Evolutionary conservation across 2,113 vertebrate genomes (phyloP).

Genomic region (Octodon degus): DNA sequence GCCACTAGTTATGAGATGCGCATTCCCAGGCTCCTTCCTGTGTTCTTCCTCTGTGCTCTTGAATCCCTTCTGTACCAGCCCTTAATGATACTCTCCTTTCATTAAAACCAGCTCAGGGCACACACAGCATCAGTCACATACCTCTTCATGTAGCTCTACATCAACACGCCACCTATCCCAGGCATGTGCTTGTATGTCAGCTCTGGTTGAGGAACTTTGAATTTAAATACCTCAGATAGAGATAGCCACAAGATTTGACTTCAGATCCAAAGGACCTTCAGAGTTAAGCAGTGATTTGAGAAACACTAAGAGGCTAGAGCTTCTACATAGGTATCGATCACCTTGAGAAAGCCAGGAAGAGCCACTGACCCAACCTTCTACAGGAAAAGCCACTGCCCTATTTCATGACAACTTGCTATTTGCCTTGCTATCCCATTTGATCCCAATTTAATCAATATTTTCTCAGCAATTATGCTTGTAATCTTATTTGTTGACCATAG

Average conservation of each 20-base stretch:
- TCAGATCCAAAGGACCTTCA: background rate
- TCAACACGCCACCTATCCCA: background rate
- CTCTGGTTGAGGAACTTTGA: background rate
- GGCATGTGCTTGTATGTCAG: background rate
- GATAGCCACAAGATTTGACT: conserved; percentile 30
- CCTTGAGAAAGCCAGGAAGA: background rate
- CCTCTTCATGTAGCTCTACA: background rate
- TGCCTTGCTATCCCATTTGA: background rate
- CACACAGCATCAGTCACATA: background rate
- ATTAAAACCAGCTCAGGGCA: background rate
- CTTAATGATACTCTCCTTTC: background rate
- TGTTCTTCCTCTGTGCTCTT: background rate
- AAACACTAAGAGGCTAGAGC: background rate
- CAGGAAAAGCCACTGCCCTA: background rate
- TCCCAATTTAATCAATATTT: background rate
- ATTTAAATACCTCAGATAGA: background rate
- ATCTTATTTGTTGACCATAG: background rate
- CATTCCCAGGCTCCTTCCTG: background rate
- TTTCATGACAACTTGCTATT: background rate
- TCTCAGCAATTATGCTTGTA: background rate
- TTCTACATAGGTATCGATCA: background rate
- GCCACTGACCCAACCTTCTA: background rate
- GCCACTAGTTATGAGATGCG: background rate
- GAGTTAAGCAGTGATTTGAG: background rate
- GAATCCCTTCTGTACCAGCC: background rate